Conservation (phyloP, 1,140 invertebrate species). For the Dinothrombium tinctorium region DNA sequence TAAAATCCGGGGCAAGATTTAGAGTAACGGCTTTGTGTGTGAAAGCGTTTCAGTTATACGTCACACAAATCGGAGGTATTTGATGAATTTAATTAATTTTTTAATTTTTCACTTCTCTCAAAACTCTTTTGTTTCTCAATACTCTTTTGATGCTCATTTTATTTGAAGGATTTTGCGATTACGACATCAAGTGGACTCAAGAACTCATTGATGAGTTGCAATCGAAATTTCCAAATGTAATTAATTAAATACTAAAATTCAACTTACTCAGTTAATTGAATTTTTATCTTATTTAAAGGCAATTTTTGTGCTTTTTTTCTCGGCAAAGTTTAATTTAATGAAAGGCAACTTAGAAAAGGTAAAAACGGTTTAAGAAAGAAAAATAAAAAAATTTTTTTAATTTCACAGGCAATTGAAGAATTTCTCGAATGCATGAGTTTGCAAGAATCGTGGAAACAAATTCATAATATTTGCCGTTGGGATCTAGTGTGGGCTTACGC, state of each 20-base stretch:
- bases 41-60: background rate
- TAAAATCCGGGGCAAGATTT: background rate
- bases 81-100: background rate
- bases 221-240: background rate
- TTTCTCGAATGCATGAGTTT: conserved; percentile 61
- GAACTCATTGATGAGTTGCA: background rate
- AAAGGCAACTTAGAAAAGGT: background rate
- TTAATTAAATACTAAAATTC: background rate
- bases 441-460: conserved; percentile 67
- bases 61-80: background rate
- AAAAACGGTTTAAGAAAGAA: background rate
- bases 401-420: conserved; percentile 33
- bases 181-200: background rate
- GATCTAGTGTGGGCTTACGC: conserved; percentile 74
- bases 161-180: background rate
- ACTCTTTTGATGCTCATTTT: background rate
- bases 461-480: conserved; percentile 86
- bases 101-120: no score
- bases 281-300: background rate
- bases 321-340: background rate
- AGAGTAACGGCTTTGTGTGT: background rate
- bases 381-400: no score
- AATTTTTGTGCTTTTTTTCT: background rate
- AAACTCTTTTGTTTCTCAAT: background rate
- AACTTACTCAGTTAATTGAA: background rate